A percentile compares a stretch with the other conserved stretches of the same genome.
Evolutionary conservation across 2,113 vertebrate genomes (phyloP).

Genomic region (Acinonyx jubatus): DNA sequence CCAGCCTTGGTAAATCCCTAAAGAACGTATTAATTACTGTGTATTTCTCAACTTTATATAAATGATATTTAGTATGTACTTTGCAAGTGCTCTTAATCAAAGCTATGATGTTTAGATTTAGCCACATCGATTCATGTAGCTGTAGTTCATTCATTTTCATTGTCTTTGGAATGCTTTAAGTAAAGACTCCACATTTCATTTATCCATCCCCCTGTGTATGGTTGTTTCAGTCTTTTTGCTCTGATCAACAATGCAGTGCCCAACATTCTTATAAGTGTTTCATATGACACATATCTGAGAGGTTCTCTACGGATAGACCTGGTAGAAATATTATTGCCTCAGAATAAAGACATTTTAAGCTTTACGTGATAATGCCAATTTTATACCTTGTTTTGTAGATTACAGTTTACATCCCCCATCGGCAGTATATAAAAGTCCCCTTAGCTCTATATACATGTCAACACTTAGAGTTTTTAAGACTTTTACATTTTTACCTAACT

Average conservation of each 20-base stretch:
- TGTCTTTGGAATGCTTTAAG: neutral
- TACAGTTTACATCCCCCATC: neutral
- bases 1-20: neutral
- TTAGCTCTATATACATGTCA: neutral
- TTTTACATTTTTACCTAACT: neutral
- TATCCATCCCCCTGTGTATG: neutral
- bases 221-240: neutral
- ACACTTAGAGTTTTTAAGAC: neutral
- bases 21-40: neutral
- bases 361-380: neutral
- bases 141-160: neutral
- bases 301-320: neutral
- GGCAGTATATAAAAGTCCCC: neutral
- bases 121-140: neutral
- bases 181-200: neutral
- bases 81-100: neutral
- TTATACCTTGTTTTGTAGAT: neutral
- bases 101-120: constrained; percentile 20
- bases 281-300: neutral
- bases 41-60: neutral
- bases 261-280: neutral
- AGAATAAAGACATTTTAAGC: neutral
- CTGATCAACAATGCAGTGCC: neutral
- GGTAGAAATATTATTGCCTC: neutral
- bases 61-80: neutral